A percentile compares a stretch with the other conserved stretches of the same genome.
Conservation (phyloP, 2,797 vertebrate genomes). For the Gouania willdenowi region DNA sequence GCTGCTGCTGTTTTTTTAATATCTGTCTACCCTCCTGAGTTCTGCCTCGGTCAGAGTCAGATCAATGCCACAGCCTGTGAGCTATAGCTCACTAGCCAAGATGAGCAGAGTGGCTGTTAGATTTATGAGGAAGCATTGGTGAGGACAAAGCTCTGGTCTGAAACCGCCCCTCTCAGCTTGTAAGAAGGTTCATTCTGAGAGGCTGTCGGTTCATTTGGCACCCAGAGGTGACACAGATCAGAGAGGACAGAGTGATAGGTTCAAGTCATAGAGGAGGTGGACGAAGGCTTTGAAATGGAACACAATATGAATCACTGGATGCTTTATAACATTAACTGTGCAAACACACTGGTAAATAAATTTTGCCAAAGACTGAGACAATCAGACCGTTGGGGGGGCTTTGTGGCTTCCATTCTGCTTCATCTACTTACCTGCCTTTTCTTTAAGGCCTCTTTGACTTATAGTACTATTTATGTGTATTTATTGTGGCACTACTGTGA, state of each 20-base stretch:
- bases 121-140: conserved; percentile 57
- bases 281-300: conserved; percentile 36
- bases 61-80: conserved; percentile 71
- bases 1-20: conserved; percentile 60
- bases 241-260: conserved; percentile 35
- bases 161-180: conserved; percentile 35
- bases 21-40: conserved; percentile 61
- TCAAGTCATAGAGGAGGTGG: conserved; percentile 20
- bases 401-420: neutral
- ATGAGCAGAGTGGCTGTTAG: conserved; percentile 35
- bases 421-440: conserved; percentile 1
- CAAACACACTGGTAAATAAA: conserved; percentile 60
- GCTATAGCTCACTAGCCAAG: conserved; percentile 51
- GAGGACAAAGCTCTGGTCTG: conserved; percentile 41
- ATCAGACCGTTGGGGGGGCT: neutral
- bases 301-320: conserved; percentile 30
- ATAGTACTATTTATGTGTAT: conserved; percentile 22
- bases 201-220: conserved; percentile 49
- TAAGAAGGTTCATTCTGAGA: conserved; percentile 22
- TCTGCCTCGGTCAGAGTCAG: conserved; percentile 44
- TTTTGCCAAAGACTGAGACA: conserved; percentile 27
- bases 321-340: conserved; percentile 46
- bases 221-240: conserved; percentile 26
- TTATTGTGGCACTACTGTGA: conserved; percentile 8
- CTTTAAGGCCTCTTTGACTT: conserved; percentile 15